Conservation (phyloP, 2,113 vertebrate species). For the Etheostoma cragini region DNA sequence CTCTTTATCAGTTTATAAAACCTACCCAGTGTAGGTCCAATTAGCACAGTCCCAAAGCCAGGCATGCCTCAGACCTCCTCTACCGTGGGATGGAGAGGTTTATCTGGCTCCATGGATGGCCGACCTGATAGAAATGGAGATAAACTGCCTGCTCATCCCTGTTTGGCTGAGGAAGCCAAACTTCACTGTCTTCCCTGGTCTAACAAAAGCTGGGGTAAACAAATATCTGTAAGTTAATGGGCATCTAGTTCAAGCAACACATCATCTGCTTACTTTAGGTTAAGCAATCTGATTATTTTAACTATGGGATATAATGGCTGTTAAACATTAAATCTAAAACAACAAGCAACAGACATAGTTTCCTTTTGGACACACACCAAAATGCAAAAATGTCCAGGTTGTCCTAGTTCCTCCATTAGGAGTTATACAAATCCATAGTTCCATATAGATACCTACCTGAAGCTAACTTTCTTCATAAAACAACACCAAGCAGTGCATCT, state of each 20-base stretch:
- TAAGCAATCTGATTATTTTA: slow-evolving; percentile 24
- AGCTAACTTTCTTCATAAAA: not conserved
- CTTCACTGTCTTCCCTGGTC: slow-evolving; percentile 53
- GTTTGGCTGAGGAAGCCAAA: slow-evolving; percentile 58
- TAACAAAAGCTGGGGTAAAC: slow-evolving; percentile 52
- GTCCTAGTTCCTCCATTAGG: not conserved
- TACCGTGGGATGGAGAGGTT: slow-evolving; percentile 55
- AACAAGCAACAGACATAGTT: not conserved
- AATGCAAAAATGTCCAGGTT: not conserved
- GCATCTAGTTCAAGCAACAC: slow-evolving; percentile 33
- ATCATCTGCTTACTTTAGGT: slow-evolving; percentile 15
- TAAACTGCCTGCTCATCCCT: slow-evolving; percentile 71
- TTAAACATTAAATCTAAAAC: slow-evolving; percentile 10
- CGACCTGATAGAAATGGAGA: slow-evolving; percentile 74
- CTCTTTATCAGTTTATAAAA: slow-evolving; percentile 30
- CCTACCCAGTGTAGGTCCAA: slow-evolving; percentile 65
- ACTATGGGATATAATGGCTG: not conserved
- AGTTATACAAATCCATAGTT: not conserved
- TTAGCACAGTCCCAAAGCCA: slow-evolving; percentile 68
- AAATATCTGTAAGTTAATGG: slow-evolving; percentile 59
- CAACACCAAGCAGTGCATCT: not conserved
- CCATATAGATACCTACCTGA: not conserved
- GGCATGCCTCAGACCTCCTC: slow-evolving; percentile 73
- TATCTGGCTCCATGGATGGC: slow-evolving; percentile 71
- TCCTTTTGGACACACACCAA: slow-evolving; percentile 3